Evolutionary conservation across 2,888 invertebrate genomes (phyloP), one percentile per base, ranked within the genome.

Genomic region (Sycophila texana): DNA sequence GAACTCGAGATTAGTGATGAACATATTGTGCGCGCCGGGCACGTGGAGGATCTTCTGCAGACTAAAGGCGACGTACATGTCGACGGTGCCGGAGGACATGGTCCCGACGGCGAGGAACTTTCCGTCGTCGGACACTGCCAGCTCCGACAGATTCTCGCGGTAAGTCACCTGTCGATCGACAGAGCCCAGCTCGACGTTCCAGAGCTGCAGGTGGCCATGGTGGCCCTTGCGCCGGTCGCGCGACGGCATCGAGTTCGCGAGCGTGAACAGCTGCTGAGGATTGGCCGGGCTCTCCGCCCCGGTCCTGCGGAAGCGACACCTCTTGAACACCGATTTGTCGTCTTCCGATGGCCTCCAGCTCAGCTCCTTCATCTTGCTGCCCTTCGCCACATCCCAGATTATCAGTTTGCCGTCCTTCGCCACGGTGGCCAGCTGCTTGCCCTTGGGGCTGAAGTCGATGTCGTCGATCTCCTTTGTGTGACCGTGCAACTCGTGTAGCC

Each of bases 1-100:
- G 92, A 99, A 99, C 92, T 97, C 96, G 84, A 99, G 92, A 14
- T 98, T 98, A 72, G 99, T 99, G 82, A 99, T 96, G 92, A 99
- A 99, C 95, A 98, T 98, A 87, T 95, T 96, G 92, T 99, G 99
- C 82, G 97, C 97, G 87, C 94, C 94, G 83, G 94, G 92, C 89
- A 98, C 94, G 91, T 95, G 95, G 86, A 98, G 93, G 82, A 97
- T 94, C 86, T 94, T 94, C 96, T 97, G 96, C 86, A 99, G 92
- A 91, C 96, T 98, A 90, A 97, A 98, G 65, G 97, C 96, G 83
- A 97, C 93, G 87, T 96, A 97, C 84, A 99, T 95, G 83, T 96
- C 95, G 16, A 99, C 96, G 85, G 96, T 96, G 67, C 98, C 98
- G 77, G 95, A 95, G 87, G 96, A 96, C 96, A 98, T 98, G 58